Evolutionary conservation across 2,113 vertebrate species (phyloP).

Genomic region (Sciurus niger): DNA sequence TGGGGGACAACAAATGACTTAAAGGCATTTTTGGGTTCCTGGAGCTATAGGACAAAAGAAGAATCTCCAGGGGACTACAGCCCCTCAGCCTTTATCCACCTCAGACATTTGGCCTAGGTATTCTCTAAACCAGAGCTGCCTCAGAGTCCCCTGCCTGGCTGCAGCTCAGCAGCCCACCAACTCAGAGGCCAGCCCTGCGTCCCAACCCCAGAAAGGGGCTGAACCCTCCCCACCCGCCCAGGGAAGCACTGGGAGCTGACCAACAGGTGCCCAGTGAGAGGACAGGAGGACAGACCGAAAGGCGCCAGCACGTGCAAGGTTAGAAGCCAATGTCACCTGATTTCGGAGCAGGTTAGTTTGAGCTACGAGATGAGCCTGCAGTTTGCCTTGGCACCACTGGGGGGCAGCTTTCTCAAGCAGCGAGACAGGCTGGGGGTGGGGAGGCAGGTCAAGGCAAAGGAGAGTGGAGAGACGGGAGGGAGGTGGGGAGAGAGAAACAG

Average conservation of each 20-base stretch:
- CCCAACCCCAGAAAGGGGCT: neutral
- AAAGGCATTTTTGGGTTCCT: neutral
- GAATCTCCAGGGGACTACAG: neutral
- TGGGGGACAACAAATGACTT: neutral
- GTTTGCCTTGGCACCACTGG: conserved; percentile 99
- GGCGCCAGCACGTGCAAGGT: conserved; percentile 88
- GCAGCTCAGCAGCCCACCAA: neutral
- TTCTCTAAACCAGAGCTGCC: neutral
- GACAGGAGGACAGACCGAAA: conserved; percentile 78
- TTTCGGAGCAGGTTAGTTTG: conserved; percentile 99
- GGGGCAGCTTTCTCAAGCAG: conserved; percentile 99
- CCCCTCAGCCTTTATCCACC: neutral
- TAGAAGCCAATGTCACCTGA: conserved; percentile 95
- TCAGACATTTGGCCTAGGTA: neutral
- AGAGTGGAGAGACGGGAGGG: conserved; percentile 84
- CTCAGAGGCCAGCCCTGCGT: neutral
- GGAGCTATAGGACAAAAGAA: neutral
- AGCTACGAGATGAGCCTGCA: conserved; percentile 98
- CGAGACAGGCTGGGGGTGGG: conserved; percentile 93
- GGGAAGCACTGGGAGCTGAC: conserved; percentile 51
- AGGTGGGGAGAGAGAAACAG: conserved; percentile 82
- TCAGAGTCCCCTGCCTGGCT: neutral
- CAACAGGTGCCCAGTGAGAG: conserved; percentile 77
- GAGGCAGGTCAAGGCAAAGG: conserved; percentile 80
- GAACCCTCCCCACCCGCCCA: neutral